Percentiles rank a stretch among this genome's conserved stretches.
Evolutionary conservation across 2,888 invertebrate species (phyloP).

Genomic region (Epicampocera succincta): DNA sequence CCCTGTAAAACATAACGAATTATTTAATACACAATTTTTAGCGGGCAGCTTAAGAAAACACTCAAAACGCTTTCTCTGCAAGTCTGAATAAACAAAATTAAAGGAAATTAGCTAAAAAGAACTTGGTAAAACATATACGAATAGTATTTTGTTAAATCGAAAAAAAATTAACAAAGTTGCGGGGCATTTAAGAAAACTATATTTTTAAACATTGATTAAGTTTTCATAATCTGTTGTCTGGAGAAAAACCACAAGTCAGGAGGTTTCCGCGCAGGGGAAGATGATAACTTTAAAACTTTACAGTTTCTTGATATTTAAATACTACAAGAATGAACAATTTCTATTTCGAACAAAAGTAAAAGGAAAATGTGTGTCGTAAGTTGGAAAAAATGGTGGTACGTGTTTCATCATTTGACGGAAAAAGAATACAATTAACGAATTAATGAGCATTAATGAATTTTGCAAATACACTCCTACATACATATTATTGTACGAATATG

Average conservation of each 20-base stretch:
- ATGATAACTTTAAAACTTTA: slow-evolving; percentile 17
- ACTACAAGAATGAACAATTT: slow-evolving; percentile 2
- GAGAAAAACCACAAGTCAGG: slow-evolving; percentile 36
- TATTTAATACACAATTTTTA: slow-evolving; percentile 48
- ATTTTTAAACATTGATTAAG: no score
- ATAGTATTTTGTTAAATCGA: slow-evolving; percentile 22
- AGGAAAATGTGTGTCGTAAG: slow-evolving; percentile 22
- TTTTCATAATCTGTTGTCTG: neutral
- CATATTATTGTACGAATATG: no score
- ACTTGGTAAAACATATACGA: slow-evolving; percentile 48
- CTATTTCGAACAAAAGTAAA: slow-evolving; percentile 2
- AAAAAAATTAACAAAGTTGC: slow-evolving; percentile 50
- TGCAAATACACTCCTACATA: no score
- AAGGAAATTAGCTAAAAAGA: slow-evolving; percentile 52
- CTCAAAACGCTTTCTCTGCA: slow-evolving; percentile 17
- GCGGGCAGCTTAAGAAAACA: slow-evolving; percentile 29
- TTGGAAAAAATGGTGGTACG: slow-evolving; percentile 15
- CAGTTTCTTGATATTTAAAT: slow-evolving; percentile 3
- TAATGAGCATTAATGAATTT: slow-evolving; percentile 8
- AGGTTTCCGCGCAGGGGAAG: slow-evolving; percentile 48
- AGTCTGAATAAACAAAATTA: slow-evolving; percentile 43
- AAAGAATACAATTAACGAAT: slow-evolving; percentile 40
- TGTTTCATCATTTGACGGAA: slow-evolving; percentile 22
- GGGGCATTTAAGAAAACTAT: slow-evolving; percentile 47
- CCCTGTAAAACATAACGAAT: slow-evolving; percentile 77